Conservation (phyloP, 2,113 vertebrate species). For the Varanus komodoensis region DNA sequence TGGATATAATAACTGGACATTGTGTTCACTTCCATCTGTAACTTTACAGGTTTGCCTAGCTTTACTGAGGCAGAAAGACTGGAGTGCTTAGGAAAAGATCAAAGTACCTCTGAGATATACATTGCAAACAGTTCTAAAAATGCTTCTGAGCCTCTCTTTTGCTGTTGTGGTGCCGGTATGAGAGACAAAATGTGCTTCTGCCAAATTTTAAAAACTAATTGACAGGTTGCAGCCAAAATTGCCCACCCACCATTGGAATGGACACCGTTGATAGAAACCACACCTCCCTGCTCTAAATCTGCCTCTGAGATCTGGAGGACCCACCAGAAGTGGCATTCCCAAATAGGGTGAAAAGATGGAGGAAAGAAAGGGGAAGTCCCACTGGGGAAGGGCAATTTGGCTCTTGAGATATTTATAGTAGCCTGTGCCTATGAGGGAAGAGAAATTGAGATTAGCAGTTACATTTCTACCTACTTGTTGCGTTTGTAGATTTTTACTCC, state of each 20-base stretch:
- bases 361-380: not conserved
- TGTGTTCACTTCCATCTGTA: accelerated
- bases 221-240: too few relatives aligned
- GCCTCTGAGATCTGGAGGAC: not conserved
- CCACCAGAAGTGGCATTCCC: too few relatives aligned
- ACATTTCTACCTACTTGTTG: not conserved
- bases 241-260: not conserved
- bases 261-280: too few relatives aligned
- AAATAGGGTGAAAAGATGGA: not conserved
- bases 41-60: slow-evolving; percentile 11
- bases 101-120: accelerated
- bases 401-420: not conserved
- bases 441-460: not conserved
- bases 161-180: not conserved
- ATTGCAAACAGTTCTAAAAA: not conserved
- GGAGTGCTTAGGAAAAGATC: not conserved
- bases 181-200: not conserved
- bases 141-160: not conserved
- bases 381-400: not conserved
- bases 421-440: not conserved
- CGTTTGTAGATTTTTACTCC: not conserved
- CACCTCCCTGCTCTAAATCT: not conserved
- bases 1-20: not conserved
- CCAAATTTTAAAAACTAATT: not conserved
- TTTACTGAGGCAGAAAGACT: not conserved